Evolutionary conservation across 2,888 invertebrate genomes (phyloP), one percentile per base, ranked within the genome.

Genomic region (Ectropis crepuscularia): DNA sequence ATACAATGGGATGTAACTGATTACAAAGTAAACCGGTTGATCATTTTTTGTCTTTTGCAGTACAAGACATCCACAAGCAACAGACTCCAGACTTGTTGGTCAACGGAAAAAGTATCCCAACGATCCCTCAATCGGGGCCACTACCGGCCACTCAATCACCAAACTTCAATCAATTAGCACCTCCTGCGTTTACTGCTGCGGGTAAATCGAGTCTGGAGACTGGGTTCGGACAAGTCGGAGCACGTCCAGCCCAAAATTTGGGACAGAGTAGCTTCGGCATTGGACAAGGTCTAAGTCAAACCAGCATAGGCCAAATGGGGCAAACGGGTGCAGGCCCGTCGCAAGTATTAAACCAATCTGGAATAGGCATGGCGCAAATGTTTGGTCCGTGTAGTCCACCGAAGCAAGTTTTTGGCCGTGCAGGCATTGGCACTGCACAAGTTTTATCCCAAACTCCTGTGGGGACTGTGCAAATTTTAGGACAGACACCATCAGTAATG

Each of bases 41-140:
- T 28, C 6, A 47, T n/a, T 39, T 28, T 41, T 51, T 49, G 8
- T 50, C 39, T 60, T 62, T 46, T 60, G 11, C 75, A 74, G 87
- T 86, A 38, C 57, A 71, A 60, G 68, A 69, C 9, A 59, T 49
- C 43, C 53, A 8, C 79, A 83, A 60, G 65, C 89, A 87, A 62
- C 73, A 77, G 36, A 87, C 89, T 6, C 92, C 92, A 42, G 92
- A 92, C 70, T 80, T 92, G 12, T 73, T 92, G 2, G 88, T 90
- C 0, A 90, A 85, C 51, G 88, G 89, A 2, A 83, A 80, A 65
- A 69, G 73, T 43, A 67, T 75, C 0, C 67, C 74, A 43, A 68
- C 68, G 61, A 47, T 70, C 0, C 72, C 75, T 10, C 48, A 57
- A 0, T 68, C 63, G 5, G 65, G 69, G 0, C 61, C 71, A 8